phyloP scores from a whole-genome alignment of 2,888 invertebrate species.

The Crepidodera aurea region DNA sequence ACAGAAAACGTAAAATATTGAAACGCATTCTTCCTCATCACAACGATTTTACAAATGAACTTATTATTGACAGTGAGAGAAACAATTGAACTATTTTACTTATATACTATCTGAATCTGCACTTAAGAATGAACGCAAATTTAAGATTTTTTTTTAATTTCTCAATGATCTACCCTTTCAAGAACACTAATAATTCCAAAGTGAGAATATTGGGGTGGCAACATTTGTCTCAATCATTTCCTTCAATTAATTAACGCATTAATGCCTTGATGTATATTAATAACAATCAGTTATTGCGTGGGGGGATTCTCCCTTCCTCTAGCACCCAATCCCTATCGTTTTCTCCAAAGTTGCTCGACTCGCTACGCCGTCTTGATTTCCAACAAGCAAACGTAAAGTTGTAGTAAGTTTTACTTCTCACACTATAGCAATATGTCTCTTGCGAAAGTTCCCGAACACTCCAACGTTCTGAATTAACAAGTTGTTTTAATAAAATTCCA shows the following conservation, averaged over 20 bases:
- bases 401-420: constrained; percentile 56
- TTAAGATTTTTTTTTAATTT: too few species aligned
- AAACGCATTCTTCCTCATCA: too few species aligned
- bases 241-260: constrained; percentile 61
- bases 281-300: constrained; percentile 60
- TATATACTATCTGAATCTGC: too few species aligned
- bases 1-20: too few species aligned
- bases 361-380: constrained; percentile 42
- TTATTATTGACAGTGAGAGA: too few species aligned
- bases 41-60: too few species aligned
- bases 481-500: constrained; percentile 63
- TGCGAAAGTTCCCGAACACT: constrained; percentile 48
- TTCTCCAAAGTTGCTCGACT: constrained; percentile 35
- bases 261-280: constrained; percentile 63
- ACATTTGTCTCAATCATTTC: constrained; percentile 62
- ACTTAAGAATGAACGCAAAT: too few species aligned
- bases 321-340: constrained; percentile 28
- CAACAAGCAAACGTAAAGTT: constrained; percentile 56
- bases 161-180: too few species aligned
- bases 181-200: too few species aligned
- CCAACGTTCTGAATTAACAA: constrained; percentile 62
- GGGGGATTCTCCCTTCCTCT: constrained; percentile 22
- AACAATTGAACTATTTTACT: too few species aligned
- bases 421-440: constrained; percentile 51
- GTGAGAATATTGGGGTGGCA: too few species aligned